These are phyloP conservation scores for Phylloscopus trochiloides DNA, from an alignment of 2,113 vertebrate species.

Conservation along the genomic window DNA sequence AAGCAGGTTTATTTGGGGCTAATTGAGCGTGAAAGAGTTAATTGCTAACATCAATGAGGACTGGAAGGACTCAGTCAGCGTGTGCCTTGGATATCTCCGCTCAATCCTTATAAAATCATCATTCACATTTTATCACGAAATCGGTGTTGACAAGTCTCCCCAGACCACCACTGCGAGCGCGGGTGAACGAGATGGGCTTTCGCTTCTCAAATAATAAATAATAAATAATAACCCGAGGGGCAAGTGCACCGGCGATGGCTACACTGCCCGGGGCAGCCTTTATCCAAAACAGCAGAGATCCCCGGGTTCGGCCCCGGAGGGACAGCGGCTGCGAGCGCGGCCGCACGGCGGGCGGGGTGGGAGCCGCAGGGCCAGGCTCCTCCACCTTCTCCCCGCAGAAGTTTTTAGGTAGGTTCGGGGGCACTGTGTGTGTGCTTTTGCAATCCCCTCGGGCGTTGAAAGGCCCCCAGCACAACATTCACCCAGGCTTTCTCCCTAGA, in stretches of 20 bases:
- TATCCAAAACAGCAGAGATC: neutral
- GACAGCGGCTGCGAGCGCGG: neutral
- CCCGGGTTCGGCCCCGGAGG: neutral
- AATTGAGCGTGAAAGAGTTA: slow-evolving; percentile 76
- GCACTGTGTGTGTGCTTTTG: rapidly evolving
- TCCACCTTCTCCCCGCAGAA: neutral
- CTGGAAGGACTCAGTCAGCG: slow-evolving; percentile 50
- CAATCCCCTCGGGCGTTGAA: neutral
- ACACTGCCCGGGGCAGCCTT: neutral
- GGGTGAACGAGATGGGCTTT: neutral
- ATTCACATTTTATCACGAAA: slow-evolving; percentile 52
- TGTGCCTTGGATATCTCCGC: slow-evolving; percentile 33
- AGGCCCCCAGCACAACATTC: no score
- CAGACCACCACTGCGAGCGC: neutral
- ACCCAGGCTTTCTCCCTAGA: neutral
- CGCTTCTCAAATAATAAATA: neutral
- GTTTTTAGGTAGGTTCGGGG: neutral
- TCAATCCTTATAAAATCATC: slow-evolving; percentile 59
- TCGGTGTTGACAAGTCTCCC: slow-evolving; percentile 42
- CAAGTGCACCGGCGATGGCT: neutral
- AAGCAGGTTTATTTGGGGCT: slow-evolving; percentile 66
- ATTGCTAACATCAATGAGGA: slow-evolving; percentile 73
- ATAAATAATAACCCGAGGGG: neutral
- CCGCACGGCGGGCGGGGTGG: neutral
- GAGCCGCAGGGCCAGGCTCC: neutral